Percentiles rank a stretch among this genome's conserved stretches.
Evolutionary conservation across 2,113 vertebrate species (phyloP).

Genomic region (Pygathrix nemaeus): DNA sequence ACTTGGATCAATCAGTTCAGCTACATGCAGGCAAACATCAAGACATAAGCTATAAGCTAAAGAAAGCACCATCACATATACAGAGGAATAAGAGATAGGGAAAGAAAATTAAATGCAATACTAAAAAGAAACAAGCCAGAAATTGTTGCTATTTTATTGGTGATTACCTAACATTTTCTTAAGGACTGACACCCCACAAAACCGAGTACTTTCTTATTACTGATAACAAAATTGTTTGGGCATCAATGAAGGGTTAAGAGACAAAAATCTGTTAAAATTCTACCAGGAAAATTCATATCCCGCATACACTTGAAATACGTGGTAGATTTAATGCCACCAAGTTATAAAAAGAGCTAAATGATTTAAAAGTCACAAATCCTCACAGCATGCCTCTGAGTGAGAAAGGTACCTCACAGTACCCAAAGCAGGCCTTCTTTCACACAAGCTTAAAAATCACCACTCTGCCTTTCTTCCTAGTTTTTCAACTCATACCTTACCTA

Average conservation of each 20-base stretch:
- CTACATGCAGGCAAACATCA: not conserved
- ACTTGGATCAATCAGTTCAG: not conserved
- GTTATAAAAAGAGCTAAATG: not conserved
- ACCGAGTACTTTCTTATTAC: slow-evolving; percentile 13
- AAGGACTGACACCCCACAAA: slow-evolving; percentile 11
- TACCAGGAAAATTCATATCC: not conserved
- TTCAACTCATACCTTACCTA: not conserved
- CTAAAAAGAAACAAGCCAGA: not conserved
- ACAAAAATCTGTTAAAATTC: not conserved
- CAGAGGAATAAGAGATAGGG: not conserved
- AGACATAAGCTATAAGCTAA: slow-evolving; percentile 26
- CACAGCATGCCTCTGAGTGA: not conserved
- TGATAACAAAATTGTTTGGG: not conserved
- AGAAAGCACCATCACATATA: not conserved
- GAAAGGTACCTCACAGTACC: not conserved
- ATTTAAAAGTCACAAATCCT: not conserved
- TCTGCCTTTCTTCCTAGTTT: not conserved
- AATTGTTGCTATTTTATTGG: not conserved
- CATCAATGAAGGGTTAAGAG: not conserved
- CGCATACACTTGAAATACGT: not conserved
- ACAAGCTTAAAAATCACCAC: not conserved
- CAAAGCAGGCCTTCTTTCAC: not conserved
- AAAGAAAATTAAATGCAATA: not conserved
- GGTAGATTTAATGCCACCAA: not conserved
- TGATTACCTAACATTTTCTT: slow-evolving; percentile 5